These are phyloP conservation scores for Miltochrista miniata DNA, from an alignment of 2,888 invertebrate species.

Conservation along the genomic window DNA sequence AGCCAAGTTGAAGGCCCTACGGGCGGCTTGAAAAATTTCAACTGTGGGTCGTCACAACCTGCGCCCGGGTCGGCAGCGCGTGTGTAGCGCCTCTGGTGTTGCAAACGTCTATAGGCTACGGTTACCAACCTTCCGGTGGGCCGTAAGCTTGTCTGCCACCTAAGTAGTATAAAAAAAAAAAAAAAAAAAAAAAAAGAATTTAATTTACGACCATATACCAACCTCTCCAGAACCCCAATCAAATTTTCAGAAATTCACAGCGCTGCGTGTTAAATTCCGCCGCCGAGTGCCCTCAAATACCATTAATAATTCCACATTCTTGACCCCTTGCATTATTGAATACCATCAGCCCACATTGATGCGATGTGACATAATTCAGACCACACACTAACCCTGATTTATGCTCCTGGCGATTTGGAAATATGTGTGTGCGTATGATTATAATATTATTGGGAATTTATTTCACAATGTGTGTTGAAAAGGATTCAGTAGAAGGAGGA, in stretches of 20 bases:
- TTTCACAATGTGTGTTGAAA: no score
- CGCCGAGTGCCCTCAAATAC: background rate
- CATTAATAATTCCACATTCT: slow-evolving; percentile 13
- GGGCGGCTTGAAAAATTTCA: no score
- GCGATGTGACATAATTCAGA: slow-evolving; percentile 12
- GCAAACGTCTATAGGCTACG: no score
- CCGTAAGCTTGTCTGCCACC: no score
- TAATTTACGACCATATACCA: background rate
- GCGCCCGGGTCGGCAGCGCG: no score
- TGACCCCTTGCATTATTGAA: slow-evolving; percentile 19
- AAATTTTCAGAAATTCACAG: slow-evolving; percentile 3
- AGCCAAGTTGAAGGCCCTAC: no score
- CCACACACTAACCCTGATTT: slow-evolving; percentile 11
- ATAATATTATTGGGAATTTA: slow-evolving; percentile 14
- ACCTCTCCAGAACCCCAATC: background rate
- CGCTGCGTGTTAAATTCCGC: slow-evolving; percentile 3
- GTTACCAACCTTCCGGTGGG: no score
- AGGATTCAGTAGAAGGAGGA: no score
- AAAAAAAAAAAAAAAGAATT: no score
- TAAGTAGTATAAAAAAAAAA: no score
- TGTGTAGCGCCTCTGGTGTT: no score
- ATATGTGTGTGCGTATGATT: slow-evolving; percentile 13
- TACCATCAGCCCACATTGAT: slow-evolving; percentile 7
- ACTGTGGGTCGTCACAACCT: no score
- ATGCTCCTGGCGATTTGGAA: slow-evolving; percentile 12